Evolutionary conservation across 2,113 vertebrate genomes (phyloP), one percentile per base, ranked within the genome.

Genomic region (Turdus rufiventris): DNA sequence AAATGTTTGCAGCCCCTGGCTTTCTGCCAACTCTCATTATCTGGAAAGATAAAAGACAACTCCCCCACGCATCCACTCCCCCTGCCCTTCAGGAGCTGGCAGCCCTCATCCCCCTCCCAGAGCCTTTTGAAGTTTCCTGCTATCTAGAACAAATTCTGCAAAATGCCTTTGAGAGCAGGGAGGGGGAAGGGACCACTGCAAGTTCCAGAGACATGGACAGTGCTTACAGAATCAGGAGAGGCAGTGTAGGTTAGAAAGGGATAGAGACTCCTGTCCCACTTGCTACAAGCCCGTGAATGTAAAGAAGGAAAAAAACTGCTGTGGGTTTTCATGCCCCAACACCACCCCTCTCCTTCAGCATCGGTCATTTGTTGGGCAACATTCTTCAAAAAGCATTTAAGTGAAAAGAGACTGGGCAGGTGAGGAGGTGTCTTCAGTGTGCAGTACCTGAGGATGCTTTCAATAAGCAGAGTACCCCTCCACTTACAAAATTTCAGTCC

Each of bases 11-110:
- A 93, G 88, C 84, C 79, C 18, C 50, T 97, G 95, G 96, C 94
- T 94, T 81, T 61, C 88, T 95, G 95, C 96, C 97, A 96, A 57
- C 60, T 95, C 96, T 97, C 93, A 97, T 96, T 97, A 97, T 97
- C 97, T 96, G 77, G 93, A 93, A 90, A 98, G 97, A 97, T 98
- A 97, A 97, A 98, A 97, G 96, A 86, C 90, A 94, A 88, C 50
- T 91, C 87, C 77, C 80, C 63, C 86, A 79, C 47, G 65, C 86
- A 96, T 78, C 77, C 63, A 95, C 77, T 91, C 86, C 86, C 84
- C 92, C 88, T 95, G 91, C 94, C 96, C 94, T 96, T 95, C 96
- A 96, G 81, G 83, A 96, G 92, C 93, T 96, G 95, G 89, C 56
- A 2, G 95, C 95, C 83, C 85, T 67, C 87, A 96, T 90, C 56